These are phyloP conservation scores for Sebastolobus altivelis DNA, from an alignment of 2,797 vertebrate genomes.

Conservation along the genomic window DNA sequence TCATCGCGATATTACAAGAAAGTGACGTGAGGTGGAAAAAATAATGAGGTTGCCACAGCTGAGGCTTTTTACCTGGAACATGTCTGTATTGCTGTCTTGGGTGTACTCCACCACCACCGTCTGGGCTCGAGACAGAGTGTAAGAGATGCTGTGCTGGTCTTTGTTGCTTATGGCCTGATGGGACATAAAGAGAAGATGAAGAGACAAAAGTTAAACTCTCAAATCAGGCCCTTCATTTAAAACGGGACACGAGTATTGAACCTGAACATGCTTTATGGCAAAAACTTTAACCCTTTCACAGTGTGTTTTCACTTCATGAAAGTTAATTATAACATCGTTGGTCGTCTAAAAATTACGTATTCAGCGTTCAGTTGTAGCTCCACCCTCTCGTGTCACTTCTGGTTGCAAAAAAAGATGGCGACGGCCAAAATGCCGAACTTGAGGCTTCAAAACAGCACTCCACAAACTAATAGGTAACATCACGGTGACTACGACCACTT, in stretches of 20 bases:
- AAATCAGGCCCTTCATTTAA: background rate
- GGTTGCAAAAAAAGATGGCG: too few relatives aligned
- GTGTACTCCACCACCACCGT: slow-evolving; percentile 99
- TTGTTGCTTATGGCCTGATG: slow-evolving; percentile 98
- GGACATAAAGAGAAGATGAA: slow-evolving; percentile 31
- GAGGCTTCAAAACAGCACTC: too few relatives aligned
- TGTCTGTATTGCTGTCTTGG: slow-evolving; percentile 97
- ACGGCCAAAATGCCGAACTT: too few relatives aligned
- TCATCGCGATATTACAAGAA: background rate
- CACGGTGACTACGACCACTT: too few relatives aligned
- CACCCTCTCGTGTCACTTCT: too few relatives aligned
- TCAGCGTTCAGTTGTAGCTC: too few relatives aligned
- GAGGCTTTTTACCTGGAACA: slow-evolving; percentile 93
- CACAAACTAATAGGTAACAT: too few relatives aligned
- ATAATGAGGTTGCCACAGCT: slow-evolving; percentile 18
- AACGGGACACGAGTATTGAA: background rate
- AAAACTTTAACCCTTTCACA: background rate
- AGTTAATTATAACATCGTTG: too few relatives aligned
- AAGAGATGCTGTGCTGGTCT: slow-evolving; percentile 99
- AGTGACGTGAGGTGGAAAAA: slow-evolving; percentile 14
- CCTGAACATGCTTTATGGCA: background rate
- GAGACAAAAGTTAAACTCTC: background rate
- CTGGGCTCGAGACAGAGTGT: slow-evolving; percentile 95
- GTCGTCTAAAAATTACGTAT: too few relatives aligned
- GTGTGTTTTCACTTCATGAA: too few relatives aligned